Evolutionary conservation across 2,888 invertebrate genomes (phyloP).

Genomic region (Griposia aprilina): DNA sequence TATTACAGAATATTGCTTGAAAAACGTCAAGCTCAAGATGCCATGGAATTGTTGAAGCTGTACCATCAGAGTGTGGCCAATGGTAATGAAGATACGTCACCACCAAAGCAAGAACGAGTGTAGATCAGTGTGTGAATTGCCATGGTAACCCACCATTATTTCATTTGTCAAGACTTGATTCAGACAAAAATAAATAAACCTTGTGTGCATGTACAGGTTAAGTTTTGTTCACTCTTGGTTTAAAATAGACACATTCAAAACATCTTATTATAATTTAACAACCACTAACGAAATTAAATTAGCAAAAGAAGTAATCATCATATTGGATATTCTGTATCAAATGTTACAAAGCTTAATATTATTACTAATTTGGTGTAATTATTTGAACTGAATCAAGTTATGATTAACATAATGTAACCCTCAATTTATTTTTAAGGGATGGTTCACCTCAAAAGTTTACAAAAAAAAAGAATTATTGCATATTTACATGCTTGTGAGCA

Average conservation of each 20-base stretch:
- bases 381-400: conserved; percentile 64
- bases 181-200: conserved; percentile 36
- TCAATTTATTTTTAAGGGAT: conserved; percentile 85
- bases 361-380: conserved; percentile 6
- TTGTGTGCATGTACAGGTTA: not conserved
- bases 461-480: conserved; percentile 70
- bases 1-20: conserved; percentile 93
- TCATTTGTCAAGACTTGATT: conserved; percentile 64
- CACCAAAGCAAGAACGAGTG: conserved; percentile 87
- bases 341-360: not conserved
- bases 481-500: conserved; percentile 44
- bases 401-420: conserved; percentile 75
- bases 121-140: conserved; percentile 69
- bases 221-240: not conserved
- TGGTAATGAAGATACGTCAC: conserved; percentile 87
- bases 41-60: conserved; percentile 95
- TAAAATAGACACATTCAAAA: not conserved
- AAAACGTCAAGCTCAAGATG: conserved; percentile 96
- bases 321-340: not conserved
- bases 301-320: conserved; percentile 3
- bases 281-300: not conserved
- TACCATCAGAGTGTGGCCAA: conserved; percentile 91
- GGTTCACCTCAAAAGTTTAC: conserved; percentile 89
- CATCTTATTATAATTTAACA: not conserved
- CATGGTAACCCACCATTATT: conserved; percentile 68